Evolutionary conservation across 2,888 invertebrate genomes (phyloP), one percentile per base, ranked within the genome.

Genomic region (Drosophila picticornis): DNA sequence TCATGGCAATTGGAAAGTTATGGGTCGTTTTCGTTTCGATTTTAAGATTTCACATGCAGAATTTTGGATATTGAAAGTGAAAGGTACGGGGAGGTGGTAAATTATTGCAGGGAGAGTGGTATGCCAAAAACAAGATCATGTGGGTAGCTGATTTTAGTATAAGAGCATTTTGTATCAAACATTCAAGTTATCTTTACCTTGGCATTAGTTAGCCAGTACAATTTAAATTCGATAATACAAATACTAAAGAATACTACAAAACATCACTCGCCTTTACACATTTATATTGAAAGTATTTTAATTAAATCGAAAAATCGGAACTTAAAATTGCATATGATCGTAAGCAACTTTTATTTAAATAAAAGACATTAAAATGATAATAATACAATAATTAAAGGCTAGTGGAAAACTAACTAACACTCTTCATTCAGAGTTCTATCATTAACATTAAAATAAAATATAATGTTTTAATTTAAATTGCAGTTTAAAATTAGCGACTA

Each of bases 11-110:
- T 50, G 52, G 11, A 32, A 66, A 72, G 71, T 71, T 73, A 68
- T 79, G 79, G 64, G n/a, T 72, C 66, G 66, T 0, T 22, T 55
- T 84, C 53, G 58, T 32, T 52, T 52, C 50, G 51, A 68, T 60
- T 66, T 51, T 25, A 71, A 75, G 77, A 85, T 83, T 84, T 79
- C 56, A 72, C 46, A 64, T 34, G 22, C 51, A 31, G n/a, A 52
- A 62, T 88, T 72, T 55, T 25, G 31, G 22, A 57, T 56, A 57
- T 31, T 40, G 25, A 60, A 56, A 60, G 34, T 46, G 11, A 48
- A 27, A 51, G 36, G 32, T 22, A 32, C 22, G 2, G 22, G 7
- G 13, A n/a, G 19, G 53, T 31, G 25, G 52, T 7, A 16, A 16
- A 11, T 16, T 40, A 32, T 27, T 13, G n/a, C 7, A 27, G 36